Conservation (phyloP, 2,797 vertebrate species). For the Pseudocheirus occidentalis region DNA sequence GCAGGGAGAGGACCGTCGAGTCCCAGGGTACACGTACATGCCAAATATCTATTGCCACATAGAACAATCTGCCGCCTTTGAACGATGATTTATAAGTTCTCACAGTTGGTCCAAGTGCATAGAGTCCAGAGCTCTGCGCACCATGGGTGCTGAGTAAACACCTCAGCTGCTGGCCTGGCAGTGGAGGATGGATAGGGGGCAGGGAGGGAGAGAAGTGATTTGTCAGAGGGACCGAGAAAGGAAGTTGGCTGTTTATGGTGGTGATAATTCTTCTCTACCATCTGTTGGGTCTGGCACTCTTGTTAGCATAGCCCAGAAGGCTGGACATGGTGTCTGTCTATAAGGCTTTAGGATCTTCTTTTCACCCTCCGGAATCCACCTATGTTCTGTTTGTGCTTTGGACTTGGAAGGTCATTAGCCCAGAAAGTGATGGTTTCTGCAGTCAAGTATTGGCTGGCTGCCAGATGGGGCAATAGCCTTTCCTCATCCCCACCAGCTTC, state of each 20-base stretch:
- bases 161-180: constrained; percentile 56
- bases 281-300: constrained; percentile 78
- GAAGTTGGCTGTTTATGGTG: constrained; percentile 75
- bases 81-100: constrained; percentile 50
- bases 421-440: neutral
- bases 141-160: constrained; percentile 53
- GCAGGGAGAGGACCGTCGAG: neutral
- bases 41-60: accelerated
- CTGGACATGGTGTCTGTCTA: constrained; percentile 63
- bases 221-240: constrained; percentile 69
- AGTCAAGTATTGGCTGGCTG: neutral
- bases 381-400: neutral
- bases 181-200: constrained; percentile 30
- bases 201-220: constrained; percentile 58
- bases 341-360: neutral
- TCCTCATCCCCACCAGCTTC: neutral
- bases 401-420: neutral
- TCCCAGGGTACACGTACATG: neutral
- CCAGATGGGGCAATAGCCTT: neutral
- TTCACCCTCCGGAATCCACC: neutral
- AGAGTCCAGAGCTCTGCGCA: neutral
- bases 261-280: constrained; percentile 74
- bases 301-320: constrained; percentile 70
- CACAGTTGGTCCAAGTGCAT: neutral
- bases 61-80: constrained; percentile 22